These are phyloP conservation scores for Gavia stellata DNA, from an alignment of 2,113 vertebrate genomes.

Conservation along the genomic window DNA sequence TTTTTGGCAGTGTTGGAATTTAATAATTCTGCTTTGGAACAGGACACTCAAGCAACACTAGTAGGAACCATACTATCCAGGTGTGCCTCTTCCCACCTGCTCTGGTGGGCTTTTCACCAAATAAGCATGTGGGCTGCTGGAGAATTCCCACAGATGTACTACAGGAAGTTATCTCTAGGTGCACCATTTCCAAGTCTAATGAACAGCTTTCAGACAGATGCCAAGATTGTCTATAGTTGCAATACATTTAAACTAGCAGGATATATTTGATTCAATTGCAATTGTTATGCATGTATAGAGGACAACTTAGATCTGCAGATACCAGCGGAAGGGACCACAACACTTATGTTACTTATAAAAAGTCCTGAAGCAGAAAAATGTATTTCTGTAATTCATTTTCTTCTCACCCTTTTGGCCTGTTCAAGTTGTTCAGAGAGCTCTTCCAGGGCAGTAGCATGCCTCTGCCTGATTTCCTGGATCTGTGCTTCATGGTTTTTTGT, in stretches of 20 bases:
- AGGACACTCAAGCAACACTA: background rate
- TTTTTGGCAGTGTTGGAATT: background rate
- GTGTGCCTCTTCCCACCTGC: background rate
- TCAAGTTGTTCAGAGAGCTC: conserved; percentile 95
- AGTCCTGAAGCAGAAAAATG: background rate
- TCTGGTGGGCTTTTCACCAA: background rate
- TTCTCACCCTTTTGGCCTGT: conserved; percentile 92
- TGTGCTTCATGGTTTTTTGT: conserved; percentile 93
- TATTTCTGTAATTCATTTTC: background rate
- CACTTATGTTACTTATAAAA: background rate
- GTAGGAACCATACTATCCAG: background rate
- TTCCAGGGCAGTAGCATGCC: conserved; percentile 86
- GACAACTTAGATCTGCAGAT: background rate
- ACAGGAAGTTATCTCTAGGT: background rate
- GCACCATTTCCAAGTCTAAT: background rate
- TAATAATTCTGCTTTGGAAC: background rate
- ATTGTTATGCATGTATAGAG: rapidly evolving
- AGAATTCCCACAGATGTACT: background rate
- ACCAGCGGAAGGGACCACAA: background rate
- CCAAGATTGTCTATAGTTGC: background rate
- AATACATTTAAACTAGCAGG: background rate
- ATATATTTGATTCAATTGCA: background rate
- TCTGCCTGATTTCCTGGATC: conserved; percentile 94
- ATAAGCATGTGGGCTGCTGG: background rate
- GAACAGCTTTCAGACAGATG: background rate